Conservation (phyloP, 2,113 vertebrate genomes). For the Odontophorus gujanensis region DNA sequence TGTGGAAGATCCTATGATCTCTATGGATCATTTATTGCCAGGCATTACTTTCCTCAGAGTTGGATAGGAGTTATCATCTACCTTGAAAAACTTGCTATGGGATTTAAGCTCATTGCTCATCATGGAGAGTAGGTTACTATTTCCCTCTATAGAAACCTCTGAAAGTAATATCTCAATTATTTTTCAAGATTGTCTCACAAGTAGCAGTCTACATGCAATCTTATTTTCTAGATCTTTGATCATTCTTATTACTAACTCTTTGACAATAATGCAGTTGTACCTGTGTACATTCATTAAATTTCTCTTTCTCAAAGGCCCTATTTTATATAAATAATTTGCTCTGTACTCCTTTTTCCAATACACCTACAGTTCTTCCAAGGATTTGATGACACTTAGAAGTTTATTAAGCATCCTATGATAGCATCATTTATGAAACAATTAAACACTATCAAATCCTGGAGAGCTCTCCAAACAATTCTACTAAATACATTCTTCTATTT, state of each 20-base stretch:
- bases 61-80: background rate
- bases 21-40: background rate
- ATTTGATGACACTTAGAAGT: background rate
- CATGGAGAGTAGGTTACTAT: background rate
- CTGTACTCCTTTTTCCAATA: background rate
- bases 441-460: background rate
- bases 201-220: background rate
- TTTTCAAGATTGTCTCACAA: background rate
- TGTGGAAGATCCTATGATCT: background rate
- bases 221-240: background rate
- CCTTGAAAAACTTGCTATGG: background rate
- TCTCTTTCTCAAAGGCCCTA: background rate
- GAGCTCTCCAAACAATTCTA: background rate
- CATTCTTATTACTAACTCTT: background rate
- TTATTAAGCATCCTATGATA: background rate
- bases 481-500: background rate
- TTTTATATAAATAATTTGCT: background rate
- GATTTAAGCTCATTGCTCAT: background rate
- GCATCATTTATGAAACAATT: background rate
- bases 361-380: background rate
- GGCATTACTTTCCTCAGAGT: background rate
- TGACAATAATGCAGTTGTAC: background rate
- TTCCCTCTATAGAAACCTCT: background rate
- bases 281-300: background rate
- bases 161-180: background rate